Base-by-base conservation (phyloP, 1,140 invertebrate genomes). In the Streblospio benedicti region DNA sequence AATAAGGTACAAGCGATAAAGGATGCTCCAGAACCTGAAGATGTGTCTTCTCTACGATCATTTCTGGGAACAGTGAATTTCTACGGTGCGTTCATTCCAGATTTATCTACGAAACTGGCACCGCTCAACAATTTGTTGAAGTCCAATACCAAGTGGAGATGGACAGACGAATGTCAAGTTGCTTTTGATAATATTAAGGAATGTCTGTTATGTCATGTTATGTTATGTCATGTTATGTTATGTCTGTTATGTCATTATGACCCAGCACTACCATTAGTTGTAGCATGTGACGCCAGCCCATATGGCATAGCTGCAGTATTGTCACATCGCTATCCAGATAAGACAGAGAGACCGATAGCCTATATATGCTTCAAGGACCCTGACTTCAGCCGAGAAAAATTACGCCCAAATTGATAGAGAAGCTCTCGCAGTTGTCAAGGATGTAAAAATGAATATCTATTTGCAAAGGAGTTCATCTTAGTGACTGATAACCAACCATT, bases 331-430 rank as follows among this genome's bases (percentile, higher is more conserved):
- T 59, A 54, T 74, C 78, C 73, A 16, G 58, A 80, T 54, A 54
- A n/a, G n/a, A n/a, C 66, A 74, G 60, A 76, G 56, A 60, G 61
- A 62, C 77, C 78, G 3, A 72, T 82, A 28, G 72, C 73, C 4
- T 81, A 77, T n/a, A n/a, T n/a, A n/a, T 67, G 72, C 72, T 14
- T 81, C 76, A 1, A 51, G 78, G 59, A 71, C 68, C 2, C 56
- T 83, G 14, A 68, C 67, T 12, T 41, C 58, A 30, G 66, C 79
- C 32, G 79, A 84, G 67, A 65, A 67, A 62, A 78, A 79, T 9
- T 84, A 83, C 32, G 1, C 76, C n/a, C 65, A 82, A 62, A 77
- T 82, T 16, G 76, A 81, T 51, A 79, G 75, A 54, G 79, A 84
- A 66, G 77, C 74, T 0, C 59, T 81, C n/a, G 77, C 75, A 0